Evolutionary conservation across 2,888 invertebrate species (phyloP).

Genomic region (Perdita meconis): DNA sequence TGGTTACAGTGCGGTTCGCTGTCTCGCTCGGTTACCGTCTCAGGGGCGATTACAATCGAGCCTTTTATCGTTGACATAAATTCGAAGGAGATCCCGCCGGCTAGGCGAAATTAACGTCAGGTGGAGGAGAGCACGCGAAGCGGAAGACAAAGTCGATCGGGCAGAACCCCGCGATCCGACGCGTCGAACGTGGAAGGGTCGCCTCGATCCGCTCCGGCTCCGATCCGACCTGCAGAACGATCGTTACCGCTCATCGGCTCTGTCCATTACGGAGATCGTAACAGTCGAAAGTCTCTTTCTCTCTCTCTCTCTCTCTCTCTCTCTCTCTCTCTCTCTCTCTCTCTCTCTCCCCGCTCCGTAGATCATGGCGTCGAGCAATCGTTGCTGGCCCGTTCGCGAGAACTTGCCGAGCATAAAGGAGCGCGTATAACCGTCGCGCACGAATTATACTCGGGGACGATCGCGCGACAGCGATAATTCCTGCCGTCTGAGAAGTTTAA

Average conservation of each 20-base stretch:
- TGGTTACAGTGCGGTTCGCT: not conserved
- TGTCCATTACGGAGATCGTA: slow-evolving; percentile 61
- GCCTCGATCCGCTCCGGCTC: not conserved
- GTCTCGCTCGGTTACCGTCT: slow-evolving; percentile 3
- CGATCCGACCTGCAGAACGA: slow-evolving; percentile 21
- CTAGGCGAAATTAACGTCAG: slow-evolving; percentile 2
- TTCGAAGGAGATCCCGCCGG: not conserved
- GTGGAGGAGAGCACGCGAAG: not conserved
- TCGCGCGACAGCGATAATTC: slow-evolving; percentile 73
- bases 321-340: too few relatives aligned
- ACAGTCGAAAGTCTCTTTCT: slow-evolving; percentile 55
- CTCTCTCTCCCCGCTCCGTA: too few relatives aligned
- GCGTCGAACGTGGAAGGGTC: slow-evolving; percentile 3
- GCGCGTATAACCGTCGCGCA: slow-evolving; percentile 54
- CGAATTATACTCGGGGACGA: slow-evolving; percentile 70
- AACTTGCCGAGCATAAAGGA: slow-evolving; percentile 41
- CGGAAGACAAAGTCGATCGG: slow-evolving; percentile 10
- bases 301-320: too few relatives aligned
- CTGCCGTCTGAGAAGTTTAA: slow-evolving; percentile 75
- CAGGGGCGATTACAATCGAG: slow-evolving; percentile 6
- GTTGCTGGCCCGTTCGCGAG: not conserved
- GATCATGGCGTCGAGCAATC: not conserved
- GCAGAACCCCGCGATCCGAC: not conserved
- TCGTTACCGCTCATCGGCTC: slow-evolving; percentile 59
- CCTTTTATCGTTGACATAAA: slow-evolving; percentile 21